Conservation (phyloP, 2,888 invertebrate genomes). For the Periphyllus acericola region DNA sequence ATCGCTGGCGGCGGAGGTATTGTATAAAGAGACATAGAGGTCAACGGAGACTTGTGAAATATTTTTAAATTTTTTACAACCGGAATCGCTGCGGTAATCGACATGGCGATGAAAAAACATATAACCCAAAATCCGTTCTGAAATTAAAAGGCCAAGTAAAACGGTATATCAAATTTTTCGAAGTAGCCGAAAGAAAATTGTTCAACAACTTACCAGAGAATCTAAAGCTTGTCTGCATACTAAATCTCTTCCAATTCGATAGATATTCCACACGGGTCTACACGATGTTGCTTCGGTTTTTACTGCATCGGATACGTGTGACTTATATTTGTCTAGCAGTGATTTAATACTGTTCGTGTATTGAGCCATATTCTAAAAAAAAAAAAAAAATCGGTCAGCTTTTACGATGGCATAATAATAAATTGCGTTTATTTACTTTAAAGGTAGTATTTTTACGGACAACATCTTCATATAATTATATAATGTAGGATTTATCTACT, state of each 20-base stretch:
- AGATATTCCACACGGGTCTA: constrained; percentile 56
- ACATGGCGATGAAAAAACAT: constrained; percentile 53
- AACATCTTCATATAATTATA: too few relatives aligned
- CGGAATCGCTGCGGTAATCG: constrained; percentile 51
- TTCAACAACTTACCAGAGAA: constrained; percentile 21
- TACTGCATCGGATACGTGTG: constrained; percentile 30
- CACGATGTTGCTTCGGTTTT: constrained; percentile 43
- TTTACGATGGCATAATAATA: too few relatives aligned
- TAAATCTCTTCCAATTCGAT: constrained; percentile 56
- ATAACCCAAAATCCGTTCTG: constrained; percentile 59
- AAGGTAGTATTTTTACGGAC: too few relatives aligned
- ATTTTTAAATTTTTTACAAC: constrained; percentile 55
- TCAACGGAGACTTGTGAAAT: constrained; percentile 50
- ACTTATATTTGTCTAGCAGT: constrained; percentile 49
- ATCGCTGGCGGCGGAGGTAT: constrained; percentile 53
- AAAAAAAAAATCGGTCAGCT: too few relatives aligned
- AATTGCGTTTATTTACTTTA: too few relatives aligned
- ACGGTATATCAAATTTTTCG: not conserved
- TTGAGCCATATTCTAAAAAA: constrained; percentile 39
- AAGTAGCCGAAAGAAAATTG: not conserved
- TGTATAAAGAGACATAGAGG: constrained; percentile 50
- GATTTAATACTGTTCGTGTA: constrained; percentile 35
- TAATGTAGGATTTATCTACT: too few relatives aligned
- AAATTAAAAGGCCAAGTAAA: constrained; percentile 9
- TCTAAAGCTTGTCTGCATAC: constrained; percentile 51